Evolutionary conservation across 2,113 vertebrate species (phyloP), one percentile per base, ranked within the genome.

Genomic region (Myrmecophaga tridactyla): DNA sequence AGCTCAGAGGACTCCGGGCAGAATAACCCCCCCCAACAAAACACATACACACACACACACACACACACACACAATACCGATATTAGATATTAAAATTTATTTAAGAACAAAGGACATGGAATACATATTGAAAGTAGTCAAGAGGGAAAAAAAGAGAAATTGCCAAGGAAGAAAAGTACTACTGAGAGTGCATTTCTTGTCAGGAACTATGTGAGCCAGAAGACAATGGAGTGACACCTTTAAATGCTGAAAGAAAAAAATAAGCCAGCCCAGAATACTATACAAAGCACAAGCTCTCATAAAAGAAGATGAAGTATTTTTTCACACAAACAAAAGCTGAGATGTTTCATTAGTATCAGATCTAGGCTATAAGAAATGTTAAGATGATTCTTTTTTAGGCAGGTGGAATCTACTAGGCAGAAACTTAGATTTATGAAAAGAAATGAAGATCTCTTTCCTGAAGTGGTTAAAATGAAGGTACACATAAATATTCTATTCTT

Each of bases 401-500:
- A 46, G 13, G 69, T 76, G 5, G 6, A 51, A 10, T 43, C 34
- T 69, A 51, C 23, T 51, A 56, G 23, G 41, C 17, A 46, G 39
- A 87, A 60, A 53, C 17, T 67, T 58, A 46, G 29, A 36, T 10
- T 58, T 78, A 65, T 65, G 82, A 83, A 72, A 85, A 80, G 29
- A 86, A 84, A 84, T 46, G 8, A 83, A 65, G 21, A n/a, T 88
- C 18, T 60, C 78, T 11, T 20, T 67, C 41, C 10, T 67, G n/a
- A 73, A 89, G n/a, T 88, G 6, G 23, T 43, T 86, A 86, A 87
- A 70, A 31, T 84, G 58, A 82, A 96, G 78, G 70, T 46, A 67
- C 46, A 53, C 1, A 25, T 60, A 39, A n/a, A 56, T 29, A 0
- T 36, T 13, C 51, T 58, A 86, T 70, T 63, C 83, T 25, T 62